Evolutionary conservation across 2,888 invertebrate genomes (phyloP), one percentile per base, ranked within the genome.

Genomic region (Campopleginae sp.): DNA sequence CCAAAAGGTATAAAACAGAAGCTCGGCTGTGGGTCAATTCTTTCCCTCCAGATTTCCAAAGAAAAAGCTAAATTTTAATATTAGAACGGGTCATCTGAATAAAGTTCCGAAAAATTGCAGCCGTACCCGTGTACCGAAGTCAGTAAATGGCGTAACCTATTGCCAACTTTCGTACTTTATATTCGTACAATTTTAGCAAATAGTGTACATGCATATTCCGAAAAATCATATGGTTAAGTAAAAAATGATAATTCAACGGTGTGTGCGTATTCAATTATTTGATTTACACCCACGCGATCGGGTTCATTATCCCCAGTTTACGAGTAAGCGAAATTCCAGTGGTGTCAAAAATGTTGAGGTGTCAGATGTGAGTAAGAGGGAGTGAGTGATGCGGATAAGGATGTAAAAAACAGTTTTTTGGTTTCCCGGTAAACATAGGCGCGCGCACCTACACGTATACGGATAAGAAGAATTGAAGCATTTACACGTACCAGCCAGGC

Each of bases 401-500:
- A 51, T 51, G 8, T 19, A 51, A 27, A 58, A 27, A 66, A 44
- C 54, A 72, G 72, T 31, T 44, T 63, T 61, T 19, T 48, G 46
- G 23, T 66, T 68, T 68, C 46, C 46, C 46, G 27, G 68, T 46
- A 68, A 14, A 46, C 68, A 46, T 27, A 42, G 42, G 66, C 66
- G 23, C 66, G 58, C 58, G 58, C 58, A 58, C 1, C 38, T 38
- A 68, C 46, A 68, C 46, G 46, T 31, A 68, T 68, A 14, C 68
- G 23, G 44, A 31, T 38, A 27, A 23, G 68, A 38, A 19, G 42
- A 68, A 46, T 46, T 68, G 46, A 23, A 46, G 17, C 68, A 46
- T 46, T 46, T 46, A 27, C 68, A 27, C 46, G 12, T 27, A 17
- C 31, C 23, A 68, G 44, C 14, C 68, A 68, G 58, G 58, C 58